Conservation (phyloP, 2,888 invertebrate species). For the Griposia aprilina region DNA sequence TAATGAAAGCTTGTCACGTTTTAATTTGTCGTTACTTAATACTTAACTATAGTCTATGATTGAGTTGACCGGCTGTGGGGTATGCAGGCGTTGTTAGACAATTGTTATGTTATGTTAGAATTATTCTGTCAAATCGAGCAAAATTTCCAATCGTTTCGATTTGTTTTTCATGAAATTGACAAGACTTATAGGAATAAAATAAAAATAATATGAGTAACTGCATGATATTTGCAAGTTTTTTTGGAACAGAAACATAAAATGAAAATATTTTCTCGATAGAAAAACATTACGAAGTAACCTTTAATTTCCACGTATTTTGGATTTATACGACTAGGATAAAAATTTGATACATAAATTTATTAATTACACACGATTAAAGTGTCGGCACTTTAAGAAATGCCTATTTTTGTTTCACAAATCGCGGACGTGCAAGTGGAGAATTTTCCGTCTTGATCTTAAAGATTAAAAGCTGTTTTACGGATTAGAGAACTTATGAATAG, state of each 20-base stretch:
- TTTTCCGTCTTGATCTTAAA: background rate
- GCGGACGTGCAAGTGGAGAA: background rate
- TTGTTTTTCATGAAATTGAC: background rate
- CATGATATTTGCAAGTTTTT: background rate
- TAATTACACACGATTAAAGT: background rate
- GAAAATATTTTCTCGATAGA: background rate
- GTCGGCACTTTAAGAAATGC: background rate
- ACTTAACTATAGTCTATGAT: conserved; percentile 59
- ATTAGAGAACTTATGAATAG: conserved; percentile 1
- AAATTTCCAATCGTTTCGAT: background rate
- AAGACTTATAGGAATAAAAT: background rate
- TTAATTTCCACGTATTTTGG: background rate
- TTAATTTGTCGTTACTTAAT: conserved; percentile 67
- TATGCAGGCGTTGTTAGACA: conserved; percentile 38
- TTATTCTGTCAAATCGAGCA: background rate
- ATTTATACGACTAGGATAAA: background rate
- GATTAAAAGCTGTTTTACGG: background rate
- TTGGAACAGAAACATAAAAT: background rate
- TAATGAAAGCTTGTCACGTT: conserved; percentile 70
- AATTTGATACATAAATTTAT: background rate
- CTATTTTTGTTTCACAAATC: background rate
- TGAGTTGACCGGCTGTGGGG: conserved; percentile 51
- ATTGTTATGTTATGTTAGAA: conserved; percentile 10
- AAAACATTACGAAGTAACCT: background rate
- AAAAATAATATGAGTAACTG: background rate